Evolutionary conservation across 2,113 vertebrate species (phyloP).

Genomic region (Eclectus roratus): DNA sequence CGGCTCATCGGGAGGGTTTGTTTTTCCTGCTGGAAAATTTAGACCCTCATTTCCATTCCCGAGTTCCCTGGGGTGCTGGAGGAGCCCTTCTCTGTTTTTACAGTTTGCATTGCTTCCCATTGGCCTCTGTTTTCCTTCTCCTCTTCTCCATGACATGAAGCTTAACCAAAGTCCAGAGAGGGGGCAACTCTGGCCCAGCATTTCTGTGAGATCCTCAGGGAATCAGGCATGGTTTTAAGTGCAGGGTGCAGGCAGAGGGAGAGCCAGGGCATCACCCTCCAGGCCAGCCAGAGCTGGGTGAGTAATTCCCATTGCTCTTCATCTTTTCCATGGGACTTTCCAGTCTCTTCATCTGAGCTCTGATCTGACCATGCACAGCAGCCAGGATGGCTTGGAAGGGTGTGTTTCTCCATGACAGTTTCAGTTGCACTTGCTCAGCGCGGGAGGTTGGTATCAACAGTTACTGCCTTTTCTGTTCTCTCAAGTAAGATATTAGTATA

Average conservation of each 20-base stretch:
- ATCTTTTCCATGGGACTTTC: background rate
- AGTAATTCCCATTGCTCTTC: background rate
- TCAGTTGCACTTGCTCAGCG: background rate
- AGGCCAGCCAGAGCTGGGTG: background rate
- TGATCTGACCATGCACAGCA: background rate
- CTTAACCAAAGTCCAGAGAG: background rate
- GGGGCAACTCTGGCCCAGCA: background rate
- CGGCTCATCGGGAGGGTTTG: background rate
- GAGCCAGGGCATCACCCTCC: background rate
- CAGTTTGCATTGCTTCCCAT: background rate
- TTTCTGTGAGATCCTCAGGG: background rate
- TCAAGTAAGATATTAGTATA: background rate
- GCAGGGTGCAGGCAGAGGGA: background rate
- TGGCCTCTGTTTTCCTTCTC: background rate
- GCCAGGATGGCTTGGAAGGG: background rate
- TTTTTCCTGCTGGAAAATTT: slow-evolving; percentile 28
- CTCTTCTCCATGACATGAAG: background rate
- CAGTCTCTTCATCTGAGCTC: background rate
- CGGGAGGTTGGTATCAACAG: fast-evolving
- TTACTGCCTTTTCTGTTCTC: background rate
- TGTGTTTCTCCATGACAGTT: background rate
- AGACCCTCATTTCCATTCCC: background rate
- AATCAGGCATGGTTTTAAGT: background rate
- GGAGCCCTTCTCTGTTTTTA: slow-evolving; percentile 18
- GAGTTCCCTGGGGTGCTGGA: background rate